A percentile compares a stretch with the other conserved stretches of the same genome.
phyloP scores from a whole-genome alignment of 2,888 invertebrate genomes.

The Polietes domitor region DNA sequence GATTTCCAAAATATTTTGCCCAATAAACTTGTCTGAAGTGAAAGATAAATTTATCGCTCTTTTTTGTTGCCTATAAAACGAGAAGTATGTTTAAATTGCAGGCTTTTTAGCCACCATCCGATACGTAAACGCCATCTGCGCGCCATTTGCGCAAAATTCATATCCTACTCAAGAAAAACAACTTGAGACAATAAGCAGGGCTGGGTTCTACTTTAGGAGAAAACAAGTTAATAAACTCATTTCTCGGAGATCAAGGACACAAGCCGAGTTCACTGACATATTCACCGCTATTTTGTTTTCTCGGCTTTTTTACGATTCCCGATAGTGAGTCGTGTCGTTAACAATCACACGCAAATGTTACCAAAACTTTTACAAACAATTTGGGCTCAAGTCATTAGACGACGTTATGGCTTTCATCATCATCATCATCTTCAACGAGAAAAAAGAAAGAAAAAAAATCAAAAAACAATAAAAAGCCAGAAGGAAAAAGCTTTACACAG shows the following conservation, averaged over 20 bases:
- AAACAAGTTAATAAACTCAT: neutral
- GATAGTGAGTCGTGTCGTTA: neutral
- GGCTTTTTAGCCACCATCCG: no score
- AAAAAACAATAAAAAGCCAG: no score
- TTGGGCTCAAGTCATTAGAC: neutral
- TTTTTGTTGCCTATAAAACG: no score
- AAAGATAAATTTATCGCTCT: no score
- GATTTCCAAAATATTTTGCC: no score
- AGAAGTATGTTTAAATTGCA: no score
- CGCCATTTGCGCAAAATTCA: no score
- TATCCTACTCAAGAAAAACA: no score
- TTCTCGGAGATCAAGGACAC: neutral
- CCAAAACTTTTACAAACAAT: neutral
- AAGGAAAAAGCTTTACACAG: neutral
- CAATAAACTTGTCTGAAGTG: no score
- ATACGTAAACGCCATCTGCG: no score
- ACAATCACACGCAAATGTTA: constrained; percentile 9
- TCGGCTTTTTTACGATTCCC: neutral
- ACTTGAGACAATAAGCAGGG: no score
- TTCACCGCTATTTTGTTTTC: neutral
- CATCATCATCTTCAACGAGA: neutral
- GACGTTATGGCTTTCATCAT: neutral
- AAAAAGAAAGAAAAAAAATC: neutral
- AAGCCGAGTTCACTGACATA: constrained; percentile 5
- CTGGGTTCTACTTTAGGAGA: no score